Percentiles rank a stretch among this genome's conserved stretches.
These are phyloP conservation scores for Hemibagrus wyckioides DNA, from an alignment of 2,113 vertebrate genomes.

Conservation along the genomic window DNA sequence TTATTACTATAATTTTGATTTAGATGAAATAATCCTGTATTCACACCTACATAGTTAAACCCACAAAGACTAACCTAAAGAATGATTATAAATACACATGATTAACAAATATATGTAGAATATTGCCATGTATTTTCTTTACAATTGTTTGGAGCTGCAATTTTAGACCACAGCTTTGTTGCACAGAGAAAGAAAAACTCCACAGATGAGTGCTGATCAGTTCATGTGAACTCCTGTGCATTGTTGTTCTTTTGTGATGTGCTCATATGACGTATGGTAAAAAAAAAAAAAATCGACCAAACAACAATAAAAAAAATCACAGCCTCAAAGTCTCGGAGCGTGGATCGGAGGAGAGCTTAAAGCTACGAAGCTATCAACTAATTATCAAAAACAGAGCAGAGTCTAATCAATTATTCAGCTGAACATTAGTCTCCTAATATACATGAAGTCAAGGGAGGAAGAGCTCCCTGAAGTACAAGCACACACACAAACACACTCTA, in stretches of 20 bases:
- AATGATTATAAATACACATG: neutral
- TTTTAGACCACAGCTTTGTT: neutral
- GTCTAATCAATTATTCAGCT: conserved; percentile 95
- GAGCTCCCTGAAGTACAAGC: conserved; percentile 80
- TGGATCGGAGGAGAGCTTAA: conserved; percentile 79
- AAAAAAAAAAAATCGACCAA: neutral
- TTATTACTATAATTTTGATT: too few relatives aligned
- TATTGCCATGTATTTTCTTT: neutral
- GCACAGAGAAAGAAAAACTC: neutral
- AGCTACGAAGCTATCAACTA: conserved; percentile 85
- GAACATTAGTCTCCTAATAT: conserved; percentile 88
- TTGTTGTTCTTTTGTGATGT: conserved; percentile 40
- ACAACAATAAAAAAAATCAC: conserved; percentile 51
- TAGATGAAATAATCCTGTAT: too few relatives aligned
- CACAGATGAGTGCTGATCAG: neutral
- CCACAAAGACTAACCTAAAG: neutral
- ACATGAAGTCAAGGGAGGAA: conserved; percentile 77
- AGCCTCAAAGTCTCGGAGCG: conserved; percentile 60
- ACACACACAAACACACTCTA: conserved; percentile 36
- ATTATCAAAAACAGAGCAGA: conserved; percentile 85
- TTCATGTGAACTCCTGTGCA: conserved; percentile 34
- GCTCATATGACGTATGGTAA: neutral
- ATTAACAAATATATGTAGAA: neutral
- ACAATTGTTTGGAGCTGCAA: neutral
- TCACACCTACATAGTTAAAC: neutral